phyloP scores from a whole-genome alignment of 2,113 vertebrate genomes.

The Laticauda laticaudata region DNA sequence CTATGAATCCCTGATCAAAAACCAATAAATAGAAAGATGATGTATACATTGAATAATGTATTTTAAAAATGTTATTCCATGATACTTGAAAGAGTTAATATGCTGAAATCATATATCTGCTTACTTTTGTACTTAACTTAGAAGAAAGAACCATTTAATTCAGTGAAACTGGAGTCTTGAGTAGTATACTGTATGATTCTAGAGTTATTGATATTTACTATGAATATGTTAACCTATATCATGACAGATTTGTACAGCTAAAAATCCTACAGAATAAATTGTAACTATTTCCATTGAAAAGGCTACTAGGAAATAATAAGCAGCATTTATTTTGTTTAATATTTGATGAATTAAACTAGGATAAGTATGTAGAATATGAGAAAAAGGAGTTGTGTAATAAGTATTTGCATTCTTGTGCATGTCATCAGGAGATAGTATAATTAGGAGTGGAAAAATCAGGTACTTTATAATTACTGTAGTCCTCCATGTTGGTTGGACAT shows the following conservation, averaged over 20 bases:
- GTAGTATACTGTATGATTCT: not conserved
- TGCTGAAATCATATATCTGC: not conserved
- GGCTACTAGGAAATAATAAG: not conserved
- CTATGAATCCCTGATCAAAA: not conserved
- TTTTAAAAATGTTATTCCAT: not conserved
- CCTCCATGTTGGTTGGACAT: too few relatives aligned
- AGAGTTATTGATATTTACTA: not conserved
- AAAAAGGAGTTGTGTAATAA: not conserved
- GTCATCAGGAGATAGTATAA: not conserved
- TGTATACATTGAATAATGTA: not conserved
- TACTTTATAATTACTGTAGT: not conserved
- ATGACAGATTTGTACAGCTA: not conserved
- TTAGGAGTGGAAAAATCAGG: not conserved
- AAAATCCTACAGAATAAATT: not conserved
- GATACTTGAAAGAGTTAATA: not conserved
- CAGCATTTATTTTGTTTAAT: not conserved
- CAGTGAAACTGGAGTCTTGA: not conserved
- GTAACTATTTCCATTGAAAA: not conserved
- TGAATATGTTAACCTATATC: not conserved
- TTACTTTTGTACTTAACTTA: not conserved
- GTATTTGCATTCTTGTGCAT: not conserved
- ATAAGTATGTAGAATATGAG: not conserved
- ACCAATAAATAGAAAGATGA: not conserved
- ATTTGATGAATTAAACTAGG: not conserved
- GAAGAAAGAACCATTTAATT: not conserved